Conservation (phyloP, 2,113 vertebrate genomes). For the Vireo altiloquus region DNA sequence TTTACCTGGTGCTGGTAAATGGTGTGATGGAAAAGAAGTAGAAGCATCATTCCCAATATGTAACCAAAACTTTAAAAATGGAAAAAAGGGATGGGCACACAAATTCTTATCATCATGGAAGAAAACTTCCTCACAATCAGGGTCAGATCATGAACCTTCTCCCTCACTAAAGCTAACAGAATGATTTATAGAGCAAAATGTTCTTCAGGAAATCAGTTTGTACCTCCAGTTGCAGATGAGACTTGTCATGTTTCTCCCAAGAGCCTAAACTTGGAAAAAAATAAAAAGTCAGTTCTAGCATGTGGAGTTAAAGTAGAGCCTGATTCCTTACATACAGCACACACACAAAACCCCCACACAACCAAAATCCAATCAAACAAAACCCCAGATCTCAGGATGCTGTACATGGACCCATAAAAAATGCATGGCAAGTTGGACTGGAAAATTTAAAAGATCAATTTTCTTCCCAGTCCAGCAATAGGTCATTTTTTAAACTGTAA, state of each 20-base stretch:
- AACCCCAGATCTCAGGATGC: fast-evolving
- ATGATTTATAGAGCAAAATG: not conserved
- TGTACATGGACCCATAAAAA: not conserved
- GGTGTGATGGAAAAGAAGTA: not conserved
- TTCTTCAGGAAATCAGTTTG: not conserved
- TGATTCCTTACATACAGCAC: not conserved
- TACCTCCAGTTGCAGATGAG: not conserved
- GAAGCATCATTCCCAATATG: not conserved
- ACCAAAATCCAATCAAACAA: not conserved
- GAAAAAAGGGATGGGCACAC: not conserved
- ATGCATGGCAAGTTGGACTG: not conserved
- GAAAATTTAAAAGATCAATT: not conserved
- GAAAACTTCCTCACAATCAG: not conserved
- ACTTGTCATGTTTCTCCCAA: not conserved
- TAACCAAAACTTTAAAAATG: not conserved
- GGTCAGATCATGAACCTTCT: not conserved
- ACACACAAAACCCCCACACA: fast-evolving
- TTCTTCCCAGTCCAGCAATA: not conserved
- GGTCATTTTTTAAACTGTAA: not conserved
- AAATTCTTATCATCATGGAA: not conserved
- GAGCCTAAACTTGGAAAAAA: not conserved
- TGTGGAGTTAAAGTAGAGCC: not conserved
- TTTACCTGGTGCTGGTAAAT: not conserved
- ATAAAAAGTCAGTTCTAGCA: not conserved
- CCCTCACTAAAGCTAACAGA: not conserved